Evolutionary conservation across 2,113 vertebrate genomes (phyloP).

Genomic region (Procapra przewalskii): DNA sequence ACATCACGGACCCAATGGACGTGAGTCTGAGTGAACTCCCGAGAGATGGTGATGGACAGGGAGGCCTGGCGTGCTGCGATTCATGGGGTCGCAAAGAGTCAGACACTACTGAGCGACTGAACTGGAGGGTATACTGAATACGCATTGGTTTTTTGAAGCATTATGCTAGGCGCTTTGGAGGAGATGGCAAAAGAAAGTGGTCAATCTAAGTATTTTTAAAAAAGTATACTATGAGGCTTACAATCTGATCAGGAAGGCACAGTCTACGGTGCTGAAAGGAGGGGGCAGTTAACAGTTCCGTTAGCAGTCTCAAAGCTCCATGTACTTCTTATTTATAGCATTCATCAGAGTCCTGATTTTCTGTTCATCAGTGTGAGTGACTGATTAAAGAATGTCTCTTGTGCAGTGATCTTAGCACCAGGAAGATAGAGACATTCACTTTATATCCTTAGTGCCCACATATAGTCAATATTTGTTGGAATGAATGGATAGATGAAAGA

Average conservation of each 20-base stretch:
- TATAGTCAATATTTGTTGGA: background rate
- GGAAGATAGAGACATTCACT: background rate
- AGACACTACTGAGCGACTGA: no score
- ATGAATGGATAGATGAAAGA: background rate
- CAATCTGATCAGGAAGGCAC: background rate
- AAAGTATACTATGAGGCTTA: background rate
- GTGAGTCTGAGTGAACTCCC: no score
- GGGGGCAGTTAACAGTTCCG: background rate
- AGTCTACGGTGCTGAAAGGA: background rate
- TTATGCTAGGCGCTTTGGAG: background rate
- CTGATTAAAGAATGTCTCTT: background rate
- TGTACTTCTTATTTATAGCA: background rate
- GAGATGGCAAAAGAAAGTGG: slow-evolving; percentile 19
- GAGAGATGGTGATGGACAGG: no score
- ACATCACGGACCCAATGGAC: no score
- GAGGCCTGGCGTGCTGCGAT: no score
- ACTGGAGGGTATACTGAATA: background rate
- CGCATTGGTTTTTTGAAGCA: slow-evolving; percentile 22
- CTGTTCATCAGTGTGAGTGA: background rate
- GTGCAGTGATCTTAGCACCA: background rate
- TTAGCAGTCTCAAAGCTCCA: background rate
- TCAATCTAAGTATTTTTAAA: background rate
- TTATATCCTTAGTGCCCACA: background rate
- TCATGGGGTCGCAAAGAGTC: no score
- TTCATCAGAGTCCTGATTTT: background rate